phyloP scores from a whole-genome alignment of 1,140 invertebrate genomes.

The Diuraphis noxia region DNA sequence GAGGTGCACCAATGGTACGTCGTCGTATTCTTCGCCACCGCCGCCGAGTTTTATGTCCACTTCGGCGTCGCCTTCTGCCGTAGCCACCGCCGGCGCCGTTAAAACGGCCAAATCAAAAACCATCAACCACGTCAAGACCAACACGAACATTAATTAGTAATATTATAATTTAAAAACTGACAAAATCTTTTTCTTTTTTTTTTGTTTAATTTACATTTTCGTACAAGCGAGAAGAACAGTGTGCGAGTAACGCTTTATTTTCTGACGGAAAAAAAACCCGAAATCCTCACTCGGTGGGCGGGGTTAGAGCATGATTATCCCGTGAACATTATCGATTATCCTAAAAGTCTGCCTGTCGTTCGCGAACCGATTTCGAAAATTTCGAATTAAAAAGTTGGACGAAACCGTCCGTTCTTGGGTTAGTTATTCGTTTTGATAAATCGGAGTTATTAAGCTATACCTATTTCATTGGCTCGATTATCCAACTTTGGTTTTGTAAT shows the following conservation, averaged over 20 bases:
- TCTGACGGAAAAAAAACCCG: background rate
- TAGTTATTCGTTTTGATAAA: no score
- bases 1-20: background rate
- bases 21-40: background rate
- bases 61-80: background rate
- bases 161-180: background rate
- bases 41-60: background rate
- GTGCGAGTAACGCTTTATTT: background rate
- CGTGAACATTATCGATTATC: background rate
- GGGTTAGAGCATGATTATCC: background rate
- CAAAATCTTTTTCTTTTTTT: background rate
- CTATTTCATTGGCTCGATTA: no score
- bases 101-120: constrained; percentile 42
- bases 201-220: background rate
- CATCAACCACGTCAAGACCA: constrained; percentile 28
- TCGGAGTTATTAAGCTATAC: no score
- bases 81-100: background rate
- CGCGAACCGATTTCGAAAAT: no score
- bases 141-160: background rate
- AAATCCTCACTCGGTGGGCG: background rate
- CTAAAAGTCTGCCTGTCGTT: background rate
- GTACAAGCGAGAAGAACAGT: background rate
- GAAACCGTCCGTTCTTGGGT: background rate
- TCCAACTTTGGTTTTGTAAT: background rate
- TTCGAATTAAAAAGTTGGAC: background rate